Percentiles rank a stretch among this genome's conserved stretches.
Evolutionary conservation across 2,888 invertebrate species (phyloP).

Genomic region (Hydroisotoma schaefferi): DNA sequence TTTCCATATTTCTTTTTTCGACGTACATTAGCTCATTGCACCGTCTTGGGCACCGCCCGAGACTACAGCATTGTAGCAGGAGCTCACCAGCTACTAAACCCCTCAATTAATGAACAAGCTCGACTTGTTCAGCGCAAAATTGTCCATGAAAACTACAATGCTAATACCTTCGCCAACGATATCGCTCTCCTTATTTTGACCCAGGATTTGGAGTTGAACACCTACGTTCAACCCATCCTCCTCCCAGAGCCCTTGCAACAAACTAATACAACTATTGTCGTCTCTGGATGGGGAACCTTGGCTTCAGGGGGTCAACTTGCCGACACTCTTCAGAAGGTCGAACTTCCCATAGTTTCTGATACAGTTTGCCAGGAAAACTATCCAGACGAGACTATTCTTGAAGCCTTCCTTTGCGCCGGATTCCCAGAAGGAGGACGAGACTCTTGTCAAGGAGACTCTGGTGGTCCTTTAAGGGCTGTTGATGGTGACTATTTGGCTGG

Average conservation of each 20-base stretch:
- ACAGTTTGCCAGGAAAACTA: slow-evolving; percentile 35
- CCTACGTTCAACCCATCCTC: slow-evolving; percentile 36
- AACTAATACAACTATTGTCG: slow-evolving; percentile 24
- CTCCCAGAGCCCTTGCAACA: slow-evolving; percentile 25
- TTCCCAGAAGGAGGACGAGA: slow-evolving; percentile 24
- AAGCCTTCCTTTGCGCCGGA: slow-evolving; percentile 32
- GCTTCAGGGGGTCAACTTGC: slow-evolving; percentile 16
- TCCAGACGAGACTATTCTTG: slow-evolving; percentile 9
- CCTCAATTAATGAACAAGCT: slow-evolving; percentile 24
- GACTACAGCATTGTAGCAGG: slow-evolving; percentile 28
- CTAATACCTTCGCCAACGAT: slow-evolving; percentile 35
- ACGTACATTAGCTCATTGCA: slow-evolving; percentile 29
- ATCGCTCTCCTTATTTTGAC: slow-evolving; percentile 41
- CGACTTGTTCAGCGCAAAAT: slow-evolving; percentile 16
- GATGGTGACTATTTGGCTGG: slow-evolving; percentile 22
- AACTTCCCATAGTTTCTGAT: slow-evolving; percentile 34
- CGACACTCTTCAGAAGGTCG: slow-evolving; percentile 34
- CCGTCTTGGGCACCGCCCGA: slow-evolving; percentile 3
- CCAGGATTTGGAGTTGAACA: slow-evolving; percentile 27
- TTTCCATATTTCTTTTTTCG: background rate
- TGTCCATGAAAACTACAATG: slow-evolving; percentile 38
- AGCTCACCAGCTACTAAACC: slow-evolving; percentile 11
- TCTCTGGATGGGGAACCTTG: slow-evolving; percentile 46
- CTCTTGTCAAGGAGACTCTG: slow-evolving; percentile 26
- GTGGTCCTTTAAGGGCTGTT: slow-evolving; percentile 20